Percentiles rank a stretch among this genome's conserved stretches.
Evolutionary conservation across 2,888 invertebrate genomes (phyloP).

Genomic region (Romanomermis culicivorax): DNA sequence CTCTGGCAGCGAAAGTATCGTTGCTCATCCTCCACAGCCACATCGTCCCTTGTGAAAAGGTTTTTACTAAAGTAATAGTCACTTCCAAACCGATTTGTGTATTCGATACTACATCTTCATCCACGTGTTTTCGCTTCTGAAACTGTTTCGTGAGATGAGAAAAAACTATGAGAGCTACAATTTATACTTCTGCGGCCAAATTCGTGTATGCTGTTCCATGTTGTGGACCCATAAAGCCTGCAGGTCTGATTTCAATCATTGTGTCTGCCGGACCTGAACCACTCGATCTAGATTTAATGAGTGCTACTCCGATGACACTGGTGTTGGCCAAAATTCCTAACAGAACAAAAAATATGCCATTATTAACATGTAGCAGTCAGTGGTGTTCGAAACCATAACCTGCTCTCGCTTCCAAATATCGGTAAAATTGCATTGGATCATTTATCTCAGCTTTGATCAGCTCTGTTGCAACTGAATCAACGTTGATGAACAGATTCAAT

Average conservation of each 20-base stretch:
- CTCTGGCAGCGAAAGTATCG: constrained; percentile 5
- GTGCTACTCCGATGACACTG: constrained; percentile 9
- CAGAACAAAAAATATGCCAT: background rate
- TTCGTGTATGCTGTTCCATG: no score
- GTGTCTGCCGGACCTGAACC: constrained; percentile 8
- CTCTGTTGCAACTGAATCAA: constrained; percentile 6
- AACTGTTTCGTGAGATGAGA: no score
- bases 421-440: constrained; percentile 9
- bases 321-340: constrained; percentile 11
- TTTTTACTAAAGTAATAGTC: constrained; percentile 10
- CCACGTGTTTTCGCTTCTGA: no score
- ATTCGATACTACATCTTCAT: background rate
- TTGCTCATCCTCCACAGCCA: constrained; percentile 11
- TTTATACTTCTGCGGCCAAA: no score
- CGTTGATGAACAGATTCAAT: constrained; percentile 8
- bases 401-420: constrained; percentile 10
- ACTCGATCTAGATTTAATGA: constrained; percentile 6
- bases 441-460: constrained; percentile 6
- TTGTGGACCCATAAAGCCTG: constrained; percentile 7
- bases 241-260: constrained; percentile 10
- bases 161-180: no score
- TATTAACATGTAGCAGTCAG: no score
- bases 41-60: constrained; percentile 12
- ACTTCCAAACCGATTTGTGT: constrained; percentile 7
- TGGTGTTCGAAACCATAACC: no score